Base-by-base conservation (phyloP, 2,113 vertebrate species). In the Hippoglossus stenolepis region DNA sequence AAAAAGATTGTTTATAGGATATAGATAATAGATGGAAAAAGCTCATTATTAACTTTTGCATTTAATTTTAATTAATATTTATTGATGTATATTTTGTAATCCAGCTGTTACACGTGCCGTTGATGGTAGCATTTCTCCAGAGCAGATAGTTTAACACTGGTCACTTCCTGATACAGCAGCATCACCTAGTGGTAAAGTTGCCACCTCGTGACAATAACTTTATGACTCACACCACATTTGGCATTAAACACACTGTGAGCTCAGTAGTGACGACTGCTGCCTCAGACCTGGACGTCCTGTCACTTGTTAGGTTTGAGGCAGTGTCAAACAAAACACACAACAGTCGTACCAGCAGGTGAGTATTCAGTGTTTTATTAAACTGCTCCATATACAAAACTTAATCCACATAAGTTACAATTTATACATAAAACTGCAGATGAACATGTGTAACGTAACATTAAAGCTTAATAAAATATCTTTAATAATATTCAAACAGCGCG, bases 301-400 rank as follows among this genome's bases (percentile, higher is more conserved):
- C 23, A 23, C 17, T 4, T 28, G 70, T 21, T 43, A 4, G n/a
- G n/a, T n/a, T 14, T 11, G 31, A 14, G n/a, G 9, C 9, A 15
- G 24, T 12, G 15, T 40, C 43, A 54, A 63, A 13, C 5, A 72
- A 75, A 58, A 65, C 26, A 80, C 14, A 62, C 7, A 64, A 21
- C 59, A 72, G 13, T n/a, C 21, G 9, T 1, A 47, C 54, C 6
- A 21, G n/a, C 14, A 31, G 35, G 7, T 63, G 15, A 80, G 40
- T 75, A 77, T 72, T 87, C 23, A 60, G 69, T 5, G 21, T 86
- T 94, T 95, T 93, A 93, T 90, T 94, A 88, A 89, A 90, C 85
- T 70, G 75, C 79, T 84, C 60, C 71, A 82, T 80, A 89, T 92
- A 92, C 66, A 93, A 93, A 94, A 87, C 70, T 24, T 74, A 73